These are phyloP conservation scores for Rhaphigaster nebulosa DNA, from an alignment of 2,888 invertebrate genomes.

Conservation along the genomic window DNA sequence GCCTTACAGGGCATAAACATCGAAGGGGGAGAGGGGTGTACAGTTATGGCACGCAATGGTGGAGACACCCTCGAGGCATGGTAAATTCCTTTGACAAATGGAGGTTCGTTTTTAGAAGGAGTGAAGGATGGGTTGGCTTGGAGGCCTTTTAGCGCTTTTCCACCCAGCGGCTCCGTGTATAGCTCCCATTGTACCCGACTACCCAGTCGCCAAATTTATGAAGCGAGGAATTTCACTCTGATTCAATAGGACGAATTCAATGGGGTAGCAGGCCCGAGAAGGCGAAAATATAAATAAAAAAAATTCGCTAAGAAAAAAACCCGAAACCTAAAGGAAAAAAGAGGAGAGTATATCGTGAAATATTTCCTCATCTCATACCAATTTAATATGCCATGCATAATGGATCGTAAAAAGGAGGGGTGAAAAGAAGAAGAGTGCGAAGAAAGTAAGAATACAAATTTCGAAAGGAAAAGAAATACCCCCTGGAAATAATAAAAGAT, in stretches of 20 bases:
- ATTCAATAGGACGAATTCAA: conserved; percentile 34
- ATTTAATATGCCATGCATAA: conserved; percentile 24
- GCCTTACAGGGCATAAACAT: neutral
- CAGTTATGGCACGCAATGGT: neutral
- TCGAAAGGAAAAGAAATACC: neutral
- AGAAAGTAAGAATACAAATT: conserved; percentile 12
- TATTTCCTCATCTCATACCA: neutral
- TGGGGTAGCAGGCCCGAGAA: neutral
- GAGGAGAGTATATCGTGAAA: neutral
- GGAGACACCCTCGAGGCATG: neutral
- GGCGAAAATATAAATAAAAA: conserved; percentile 15
- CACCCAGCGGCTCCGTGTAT: neutral
- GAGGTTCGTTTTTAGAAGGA: conserved; percentile 27
- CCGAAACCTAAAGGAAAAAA: neutral
- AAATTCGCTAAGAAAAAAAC: neutral
- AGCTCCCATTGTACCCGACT: neutral
- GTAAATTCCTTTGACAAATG: conserved; percentile 41
- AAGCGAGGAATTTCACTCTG: conserved; percentile 6
- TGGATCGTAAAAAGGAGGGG: neutral
- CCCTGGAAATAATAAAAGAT: neutral
- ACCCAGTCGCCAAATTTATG: conserved; percentile 2
- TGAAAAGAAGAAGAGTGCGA: neutral
- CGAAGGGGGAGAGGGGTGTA: neutral
- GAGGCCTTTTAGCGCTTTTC: neutral
- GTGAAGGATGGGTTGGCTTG: conserved; percentile 10